Conservation (phyloP, 2,797 vertebrate genomes). For the Oreochromis mossambicus region DNA sequence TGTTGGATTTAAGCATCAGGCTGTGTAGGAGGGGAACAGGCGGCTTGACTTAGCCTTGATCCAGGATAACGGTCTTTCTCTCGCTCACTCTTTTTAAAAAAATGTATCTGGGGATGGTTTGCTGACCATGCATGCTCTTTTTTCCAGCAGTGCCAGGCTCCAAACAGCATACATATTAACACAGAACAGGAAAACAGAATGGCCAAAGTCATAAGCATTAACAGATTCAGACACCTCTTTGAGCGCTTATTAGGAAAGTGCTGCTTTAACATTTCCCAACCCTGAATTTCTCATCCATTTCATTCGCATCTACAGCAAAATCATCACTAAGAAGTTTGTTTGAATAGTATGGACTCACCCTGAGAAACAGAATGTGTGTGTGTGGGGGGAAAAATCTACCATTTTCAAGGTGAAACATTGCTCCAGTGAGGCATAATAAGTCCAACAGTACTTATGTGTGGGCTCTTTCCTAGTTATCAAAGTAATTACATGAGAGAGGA, state of each 20-base stretch:
- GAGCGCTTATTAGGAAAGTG: constrained; percentile 36
- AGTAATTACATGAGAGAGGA: constrained; percentile 6
- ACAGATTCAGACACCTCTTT: constrained; percentile 49
- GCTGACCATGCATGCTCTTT: constrained; percentile 37
- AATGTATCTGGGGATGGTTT: constrained; percentile 40
- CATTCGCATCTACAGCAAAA: not conserved
- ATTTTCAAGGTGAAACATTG: not conserved
- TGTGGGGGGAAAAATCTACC: not conserved
- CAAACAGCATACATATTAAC: constrained; percentile 13
- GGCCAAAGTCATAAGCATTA: constrained; percentile 50
- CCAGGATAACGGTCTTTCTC: constrained; percentile 30
- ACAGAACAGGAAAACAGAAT: constrained; percentile 36
- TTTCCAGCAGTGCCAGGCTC: not conserved
- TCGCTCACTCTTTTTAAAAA: not conserved
- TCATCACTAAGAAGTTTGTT: not conserved
- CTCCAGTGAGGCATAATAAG: not conserved
- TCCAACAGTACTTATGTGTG: not conserved
- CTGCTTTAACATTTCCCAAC: constrained; percentile 24
- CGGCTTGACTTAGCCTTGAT: constrained; percentile 57
- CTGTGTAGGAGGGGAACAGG: constrained; percentile 35
- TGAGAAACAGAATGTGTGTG: not conserved
- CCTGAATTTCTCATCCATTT: constrained; percentile 10
- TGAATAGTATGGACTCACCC: not conserved
- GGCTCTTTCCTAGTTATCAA: not conserved
- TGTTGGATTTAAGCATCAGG: constrained; percentile 61